These are phyloP conservation scores for Ondatra zibethicus DNA, from an alignment of 2,113 vertebrate species.

Conservation along the genomic window DNA sequence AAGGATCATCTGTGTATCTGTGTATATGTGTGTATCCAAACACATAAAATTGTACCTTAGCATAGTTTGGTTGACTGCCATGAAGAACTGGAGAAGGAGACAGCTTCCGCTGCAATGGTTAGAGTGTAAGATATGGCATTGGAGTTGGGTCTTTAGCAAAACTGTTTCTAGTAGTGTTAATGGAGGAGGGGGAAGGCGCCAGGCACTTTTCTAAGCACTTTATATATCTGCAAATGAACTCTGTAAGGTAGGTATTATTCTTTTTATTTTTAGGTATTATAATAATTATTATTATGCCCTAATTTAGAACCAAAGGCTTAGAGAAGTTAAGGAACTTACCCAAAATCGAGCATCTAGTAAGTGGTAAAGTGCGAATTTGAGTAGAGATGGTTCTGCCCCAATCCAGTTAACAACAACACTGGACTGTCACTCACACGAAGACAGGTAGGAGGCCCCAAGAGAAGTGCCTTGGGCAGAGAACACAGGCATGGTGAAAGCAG, in stretches of 20 bases:
- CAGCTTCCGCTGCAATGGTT: neutral
- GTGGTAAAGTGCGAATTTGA: neutral
- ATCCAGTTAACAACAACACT: neutral
- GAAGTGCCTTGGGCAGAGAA: neutral
- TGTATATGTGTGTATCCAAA: neutral
- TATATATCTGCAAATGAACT: neutral
- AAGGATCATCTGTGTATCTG: neutral
- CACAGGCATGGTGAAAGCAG: neutral
- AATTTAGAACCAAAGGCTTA: slow-evolving; percentile 14
- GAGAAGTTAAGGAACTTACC: neutral
- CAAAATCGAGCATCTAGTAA: neutral
- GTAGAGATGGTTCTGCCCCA: neutral
- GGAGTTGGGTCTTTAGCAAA: neutral
- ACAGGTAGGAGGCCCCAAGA: neutral
- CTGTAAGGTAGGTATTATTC: neutral
- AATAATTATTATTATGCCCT: neutral
- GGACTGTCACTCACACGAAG: neutral
- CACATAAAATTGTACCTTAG: neutral
- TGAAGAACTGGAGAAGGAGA: neutral
- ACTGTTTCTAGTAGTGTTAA: neutral
- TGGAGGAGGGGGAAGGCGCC: neutral
- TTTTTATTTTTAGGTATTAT: neutral
- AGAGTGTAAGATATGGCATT: neutral
- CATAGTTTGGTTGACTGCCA: neutral
- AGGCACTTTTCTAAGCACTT: neutral